A percentile compares a stretch with the other conserved stretches of the same genome.
phyloP scores from a whole-genome alignment of 2,888 invertebrate genomes.

The Oeneis ivallda region DNA sequence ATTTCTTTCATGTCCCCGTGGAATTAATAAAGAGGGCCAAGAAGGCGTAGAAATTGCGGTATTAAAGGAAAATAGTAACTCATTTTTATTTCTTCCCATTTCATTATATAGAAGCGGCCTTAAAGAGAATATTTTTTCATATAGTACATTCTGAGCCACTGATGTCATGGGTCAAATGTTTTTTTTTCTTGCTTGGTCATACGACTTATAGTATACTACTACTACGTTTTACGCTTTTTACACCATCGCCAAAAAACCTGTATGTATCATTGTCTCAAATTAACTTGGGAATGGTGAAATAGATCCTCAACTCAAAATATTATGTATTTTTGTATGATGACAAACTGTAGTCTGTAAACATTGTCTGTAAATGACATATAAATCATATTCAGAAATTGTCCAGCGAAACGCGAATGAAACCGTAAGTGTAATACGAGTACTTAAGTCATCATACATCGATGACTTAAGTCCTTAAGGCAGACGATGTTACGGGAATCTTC shows the following conservation, averaged over 20 bases:
- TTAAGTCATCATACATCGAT: no score
- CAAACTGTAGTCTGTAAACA: no score
- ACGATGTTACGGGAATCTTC: neutral
- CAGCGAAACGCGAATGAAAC: no score
- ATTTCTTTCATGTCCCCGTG: slow-evolving; percentile 20
- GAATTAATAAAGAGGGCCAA: slow-evolving; percentile 28
- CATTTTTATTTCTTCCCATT: slow-evolving; percentile 23
- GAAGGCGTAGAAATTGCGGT: slow-evolving; percentile 31
- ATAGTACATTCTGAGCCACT: slow-evolving; percentile 5
- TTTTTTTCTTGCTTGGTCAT: neutral
- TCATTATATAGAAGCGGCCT: slow-evolving; percentile 17
- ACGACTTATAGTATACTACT: neutral
- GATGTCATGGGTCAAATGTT: neutral
- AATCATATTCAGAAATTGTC: no score
- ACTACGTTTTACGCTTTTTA: no score
- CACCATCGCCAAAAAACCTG: no score
- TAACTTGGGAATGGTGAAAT: no score
- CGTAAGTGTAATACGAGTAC: no score
- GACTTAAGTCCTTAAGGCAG: neutral
- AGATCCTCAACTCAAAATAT: no score
- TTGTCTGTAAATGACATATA: no score
- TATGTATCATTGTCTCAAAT: no score
- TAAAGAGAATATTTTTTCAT: slow-evolving; percentile 20
- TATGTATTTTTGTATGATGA: no score
- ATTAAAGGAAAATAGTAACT: slow-evolving; percentile 27